These are phyloP conservation scores for Lamprotornis superbus DNA, from an alignment of 2,113 vertebrate genomes.

Conservation along the genomic window DNA sequence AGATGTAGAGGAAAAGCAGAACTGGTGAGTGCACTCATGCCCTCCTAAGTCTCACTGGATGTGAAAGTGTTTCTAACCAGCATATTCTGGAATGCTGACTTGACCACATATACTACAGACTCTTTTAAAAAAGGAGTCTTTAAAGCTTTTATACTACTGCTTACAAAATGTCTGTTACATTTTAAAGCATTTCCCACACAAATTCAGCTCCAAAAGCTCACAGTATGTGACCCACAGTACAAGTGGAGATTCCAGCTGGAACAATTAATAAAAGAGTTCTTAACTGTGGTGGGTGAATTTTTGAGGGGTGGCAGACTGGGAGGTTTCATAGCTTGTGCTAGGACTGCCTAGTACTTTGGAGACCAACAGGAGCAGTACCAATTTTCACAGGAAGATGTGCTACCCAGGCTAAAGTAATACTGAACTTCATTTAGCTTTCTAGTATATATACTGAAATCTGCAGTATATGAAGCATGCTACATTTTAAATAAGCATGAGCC, in stretches of 20 bases:
- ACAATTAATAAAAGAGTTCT: neutral
- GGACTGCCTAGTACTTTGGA: neutral
- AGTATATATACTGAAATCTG: neutral
- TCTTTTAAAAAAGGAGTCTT: neutral
- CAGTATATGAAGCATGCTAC: neutral
- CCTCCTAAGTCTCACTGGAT: neutral
- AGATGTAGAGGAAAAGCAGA: slow-evolving; percentile 15
- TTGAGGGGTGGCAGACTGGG: neutral
- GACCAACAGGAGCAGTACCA: neutral
- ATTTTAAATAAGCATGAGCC: neutral
- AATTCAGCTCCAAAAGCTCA: neutral
- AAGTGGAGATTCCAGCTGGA: neutral
- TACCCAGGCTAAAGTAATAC: neutral
- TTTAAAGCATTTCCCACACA: neutral
- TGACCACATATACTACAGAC: neutral
- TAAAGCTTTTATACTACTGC: neutral
- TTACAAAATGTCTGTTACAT: neutral
- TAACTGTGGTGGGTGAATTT: neutral
- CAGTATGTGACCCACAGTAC: neutral
- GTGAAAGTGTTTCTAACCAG: slow-evolving; percentile 18
- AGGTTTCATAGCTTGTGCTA: neutral
- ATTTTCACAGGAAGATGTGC: neutral
- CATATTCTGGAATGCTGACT: neutral
- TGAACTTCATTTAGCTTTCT: neutral
- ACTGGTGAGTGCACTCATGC: neutral